A percentile compares a stretch with the other conserved stretches of the same genome.
phyloP scores from a whole-genome alignment of 1,140 invertebrate species.

The Tyrophagus putrescentiae region DNA sequence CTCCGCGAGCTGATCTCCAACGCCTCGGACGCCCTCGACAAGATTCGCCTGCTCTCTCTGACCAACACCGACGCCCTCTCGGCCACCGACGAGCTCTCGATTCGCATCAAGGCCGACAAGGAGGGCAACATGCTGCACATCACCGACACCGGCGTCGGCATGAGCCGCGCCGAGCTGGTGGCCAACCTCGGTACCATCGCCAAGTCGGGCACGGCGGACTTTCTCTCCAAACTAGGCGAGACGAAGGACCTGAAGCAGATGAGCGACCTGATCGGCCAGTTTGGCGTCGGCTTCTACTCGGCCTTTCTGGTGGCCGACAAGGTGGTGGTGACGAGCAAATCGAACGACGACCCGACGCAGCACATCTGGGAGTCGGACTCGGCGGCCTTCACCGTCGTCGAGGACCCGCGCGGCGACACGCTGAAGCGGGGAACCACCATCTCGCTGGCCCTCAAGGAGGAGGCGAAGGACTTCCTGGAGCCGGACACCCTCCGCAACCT shows the following conservation, averaged over 20 bases:
- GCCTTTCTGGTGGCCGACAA: constrained; percentile 78
- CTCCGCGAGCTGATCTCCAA: constrained; percentile 87
- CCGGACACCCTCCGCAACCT: constrained; percentile 72
- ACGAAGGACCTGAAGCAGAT: constrained; percentile 45
- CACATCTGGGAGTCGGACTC: constrained; percentile 92
- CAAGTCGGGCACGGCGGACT: constrained; percentile 97
- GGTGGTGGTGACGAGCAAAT: constrained; percentile 85
- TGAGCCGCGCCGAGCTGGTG: constrained; percentile 87
- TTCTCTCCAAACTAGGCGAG: constrained; percentile 83
- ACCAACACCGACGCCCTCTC: constrained; percentile 65
- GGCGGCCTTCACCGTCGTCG: constrained; percentile 62
- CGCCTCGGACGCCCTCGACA: constrained; percentile 80
- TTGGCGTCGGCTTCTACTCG: constrained; percentile 96
- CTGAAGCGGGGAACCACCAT: constrained; percentile 72
- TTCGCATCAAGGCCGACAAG: constrained; percentile 89
- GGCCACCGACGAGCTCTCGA: constrained; percentile 62
- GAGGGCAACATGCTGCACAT: constrained; percentile 87
- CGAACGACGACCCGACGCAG: constrained; percentile 84
- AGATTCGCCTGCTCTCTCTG: constrained; percentile 77
- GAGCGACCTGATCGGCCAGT: constrained; percentile 78
- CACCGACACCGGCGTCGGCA: constrained; percentile 92
- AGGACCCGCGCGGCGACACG: constrained; percentile 86
- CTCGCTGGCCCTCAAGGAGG: constrained; percentile 79
- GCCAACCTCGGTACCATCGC: constrained; percentile 97
- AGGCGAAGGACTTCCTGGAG: constrained; percentile 88